Evolutionary conservation across 2,888 invertebrate species (phyloP).

Genomic region (Meteorus colon): DNA sequence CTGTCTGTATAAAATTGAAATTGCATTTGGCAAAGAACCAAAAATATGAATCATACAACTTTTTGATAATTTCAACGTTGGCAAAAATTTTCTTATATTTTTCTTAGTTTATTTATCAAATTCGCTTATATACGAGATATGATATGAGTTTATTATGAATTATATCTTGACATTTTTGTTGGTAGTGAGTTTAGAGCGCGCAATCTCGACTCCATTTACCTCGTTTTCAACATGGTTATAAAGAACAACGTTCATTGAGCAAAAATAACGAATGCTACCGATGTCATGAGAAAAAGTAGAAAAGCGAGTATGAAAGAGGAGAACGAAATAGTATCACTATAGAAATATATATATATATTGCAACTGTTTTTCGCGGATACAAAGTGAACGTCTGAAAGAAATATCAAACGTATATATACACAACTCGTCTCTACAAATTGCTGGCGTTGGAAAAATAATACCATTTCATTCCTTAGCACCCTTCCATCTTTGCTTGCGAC

Average conservation of each 20-base stretch:
- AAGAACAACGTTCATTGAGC: constrained; percentile 31
- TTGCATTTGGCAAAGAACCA: background rate
- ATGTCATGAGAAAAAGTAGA: background rate
- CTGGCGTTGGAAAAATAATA: constrained; percentile 39
- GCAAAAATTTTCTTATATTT: background rate
- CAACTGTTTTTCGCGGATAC: constrained; percentile 14
- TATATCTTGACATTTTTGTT: constrained; percentile 7
- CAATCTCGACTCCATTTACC: constrained; percentile 14
- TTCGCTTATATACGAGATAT: background rate
- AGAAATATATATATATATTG: constrained; percentile 15
- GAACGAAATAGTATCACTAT: background rate
- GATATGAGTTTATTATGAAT: background rate
- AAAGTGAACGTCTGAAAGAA: constrained; percentile 13
- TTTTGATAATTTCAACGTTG: background rate
- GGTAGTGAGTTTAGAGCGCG: background rate
- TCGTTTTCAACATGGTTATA: constrained; percentile 17
- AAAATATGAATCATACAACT: background rate
- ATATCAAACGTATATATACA: constrained; percentile 25
- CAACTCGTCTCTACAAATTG: constrained; percentile 35
- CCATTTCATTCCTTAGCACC: constrained; percentile 36
- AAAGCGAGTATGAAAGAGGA: background rate
- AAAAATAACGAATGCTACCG: constrained; percentile 30
- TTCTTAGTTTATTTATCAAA: background rate
- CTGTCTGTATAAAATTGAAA: background rate
- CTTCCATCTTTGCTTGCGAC: constrained; percentile 2